Conservation (phyloP, 1,140 invertebrate genomes). For the Callitettix versicolor region DNA sequence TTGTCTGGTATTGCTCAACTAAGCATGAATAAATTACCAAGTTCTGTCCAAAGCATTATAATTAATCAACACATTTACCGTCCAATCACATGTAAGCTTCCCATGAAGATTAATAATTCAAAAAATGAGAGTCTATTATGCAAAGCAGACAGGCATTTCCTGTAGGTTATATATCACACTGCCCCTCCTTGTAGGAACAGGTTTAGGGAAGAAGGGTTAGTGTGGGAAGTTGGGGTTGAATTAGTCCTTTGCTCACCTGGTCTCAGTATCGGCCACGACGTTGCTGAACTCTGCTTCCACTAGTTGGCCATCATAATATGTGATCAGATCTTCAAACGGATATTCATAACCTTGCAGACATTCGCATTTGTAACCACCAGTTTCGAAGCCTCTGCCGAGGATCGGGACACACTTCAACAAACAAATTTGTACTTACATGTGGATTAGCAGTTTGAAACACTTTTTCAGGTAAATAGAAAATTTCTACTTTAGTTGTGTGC, state of each 20-base stretch:
- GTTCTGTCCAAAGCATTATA: too few species aligned
- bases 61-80: too few species aligned
- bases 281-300: conserved; percentile 90
- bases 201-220: conserved; percentile 8
- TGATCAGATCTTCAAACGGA: conserved; percentile 88
- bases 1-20: too few species aligned
- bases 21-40: too few species aligned
- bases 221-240: conserved; percentile 4
- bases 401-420: conserved; percentile 82
- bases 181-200: not conserved
- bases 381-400: conserved; percentile 78
- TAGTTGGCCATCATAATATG: conserved; percentile 92
- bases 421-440: not conserved
- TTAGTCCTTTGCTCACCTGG: conserved; percentile 39
- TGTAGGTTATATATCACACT: conserved; percentile 3
- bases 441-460: too few species aligned
- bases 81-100: too few species aligned
- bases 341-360: conserved; percentile 96
- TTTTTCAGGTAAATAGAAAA: too few species aligned
- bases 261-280: conserved; percentile 63
- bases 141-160: not conserved
- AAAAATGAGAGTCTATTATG: too few species aligned
- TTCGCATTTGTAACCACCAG: conserved; percentile 96
- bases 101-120: too few species aligned
- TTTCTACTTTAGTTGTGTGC: too few species aligned